Percentiles rank a stretch among this genome's conserved stretches.
Evolutionary conservation across 2,888 invertebrate genomes (phyloP).

Genomic region (Erebia palarica): DNA sequence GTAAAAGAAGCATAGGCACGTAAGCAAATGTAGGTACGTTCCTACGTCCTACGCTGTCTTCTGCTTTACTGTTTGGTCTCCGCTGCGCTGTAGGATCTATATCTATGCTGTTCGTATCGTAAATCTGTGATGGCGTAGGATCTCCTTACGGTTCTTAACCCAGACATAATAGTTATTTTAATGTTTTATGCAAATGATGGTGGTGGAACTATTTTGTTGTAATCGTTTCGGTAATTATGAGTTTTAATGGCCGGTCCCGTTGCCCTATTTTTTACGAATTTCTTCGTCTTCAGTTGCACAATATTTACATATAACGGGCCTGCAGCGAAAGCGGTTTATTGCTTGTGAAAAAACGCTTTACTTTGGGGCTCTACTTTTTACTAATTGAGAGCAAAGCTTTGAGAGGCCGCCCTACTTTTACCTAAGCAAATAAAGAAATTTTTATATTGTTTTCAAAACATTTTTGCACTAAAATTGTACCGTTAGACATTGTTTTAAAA

Average conservation of each 20-base stretch:
- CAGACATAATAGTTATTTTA: slow-evolving; percentile 7
- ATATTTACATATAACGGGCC: slow-evolving; percentile 62
- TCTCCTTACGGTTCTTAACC: neutral
- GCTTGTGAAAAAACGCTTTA: slow-evolving; percentile 50
- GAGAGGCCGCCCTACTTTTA: slow-evolving; percentile 51
- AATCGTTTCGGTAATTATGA: slow-evolving; percentile 30
- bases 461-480: slow-evolving; percentile 47
- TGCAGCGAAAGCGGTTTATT: slow-evolving; percentile 53
- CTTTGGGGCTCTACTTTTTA: slow-evolving; percentile 76
- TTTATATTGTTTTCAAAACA: slow-evolving; percentile 49
- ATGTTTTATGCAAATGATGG: slow-evolving; percentile 22
- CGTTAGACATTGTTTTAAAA: slow-evolving; percentile 36
- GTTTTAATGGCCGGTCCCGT: slow-evolving; percentile 47
- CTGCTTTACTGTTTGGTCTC: no score
- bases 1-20: no score
- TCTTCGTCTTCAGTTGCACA: slow-evolving; percentile 39
- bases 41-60: neutral
- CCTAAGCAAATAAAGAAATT: slow-evolving; percentile 71
- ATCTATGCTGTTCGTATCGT: neutral
- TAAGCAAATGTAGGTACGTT: no score
- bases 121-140: neutral
- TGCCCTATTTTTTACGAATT: slow-evolving; percentile 51
- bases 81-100: no score
- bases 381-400: slow-evolving; percentile 62
- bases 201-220: slow-evolving; percentile 23